A percentile compares a stretch with the other conserved stretches of the same genome.
phyloP scores from a whole-genome alignment of 1,140 invertebrate species.

The Bombus affinis region DNA sequence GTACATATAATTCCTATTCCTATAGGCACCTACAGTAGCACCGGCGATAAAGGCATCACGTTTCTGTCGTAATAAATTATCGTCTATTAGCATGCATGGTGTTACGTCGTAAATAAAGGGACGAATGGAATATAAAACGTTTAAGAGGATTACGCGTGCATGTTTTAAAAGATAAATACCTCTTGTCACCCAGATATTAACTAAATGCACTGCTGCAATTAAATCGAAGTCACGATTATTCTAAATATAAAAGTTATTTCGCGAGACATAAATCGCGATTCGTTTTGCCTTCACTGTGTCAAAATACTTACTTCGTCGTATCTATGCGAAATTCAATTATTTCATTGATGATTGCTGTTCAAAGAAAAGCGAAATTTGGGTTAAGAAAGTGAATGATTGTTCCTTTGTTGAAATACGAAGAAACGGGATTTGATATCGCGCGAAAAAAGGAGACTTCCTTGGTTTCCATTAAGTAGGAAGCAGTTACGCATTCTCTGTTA shows the following conservation, averaged over 20 bases:
- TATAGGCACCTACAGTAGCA: neutral
- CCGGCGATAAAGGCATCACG: neutral
- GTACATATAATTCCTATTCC: no score
- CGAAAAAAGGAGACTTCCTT: conserved; percentile 48
- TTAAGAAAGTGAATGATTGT: neutral
- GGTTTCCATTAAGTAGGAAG: conserved; percentile 68
- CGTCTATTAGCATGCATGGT: neutral
- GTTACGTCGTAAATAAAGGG: neutral
- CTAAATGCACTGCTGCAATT: neutral
- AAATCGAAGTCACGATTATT: neutral
- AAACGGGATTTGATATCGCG: conserved; percentile 53
- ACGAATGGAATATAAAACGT: neutral
- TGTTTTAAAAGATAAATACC: neutral
- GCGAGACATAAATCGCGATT: no score
- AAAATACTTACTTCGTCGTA: no score
- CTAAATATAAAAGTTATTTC: no score
- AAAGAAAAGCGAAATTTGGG: neutral
- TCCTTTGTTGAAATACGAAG: neutral
- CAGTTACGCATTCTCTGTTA: conserved; percentile 73
- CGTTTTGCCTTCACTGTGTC: no score
- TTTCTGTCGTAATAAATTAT: conserved; percentile 11
- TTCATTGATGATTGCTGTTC: neutral
- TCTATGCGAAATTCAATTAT: neutral
- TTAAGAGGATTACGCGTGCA: no score
- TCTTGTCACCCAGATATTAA: neutral